Evolutionary conservation across 2,113 vertebrate species (phyloP).

Genomic region (Cyrtonyx montezumae): DNA sequence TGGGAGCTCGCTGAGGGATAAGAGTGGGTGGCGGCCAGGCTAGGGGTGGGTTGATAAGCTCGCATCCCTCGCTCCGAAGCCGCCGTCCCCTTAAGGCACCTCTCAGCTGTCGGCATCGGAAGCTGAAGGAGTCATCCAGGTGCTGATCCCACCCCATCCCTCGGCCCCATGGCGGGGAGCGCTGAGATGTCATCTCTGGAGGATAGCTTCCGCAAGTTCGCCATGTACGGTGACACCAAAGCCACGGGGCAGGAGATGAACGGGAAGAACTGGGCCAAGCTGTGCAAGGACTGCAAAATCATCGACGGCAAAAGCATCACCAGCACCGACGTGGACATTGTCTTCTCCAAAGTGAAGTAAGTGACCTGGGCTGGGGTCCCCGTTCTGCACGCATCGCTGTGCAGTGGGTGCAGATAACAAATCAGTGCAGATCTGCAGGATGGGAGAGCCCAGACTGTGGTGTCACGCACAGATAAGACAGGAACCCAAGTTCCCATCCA

Average conservation of each 20-base stretch:
- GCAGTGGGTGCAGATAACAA: rapidly evolving
- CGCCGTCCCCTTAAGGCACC: not conserved
- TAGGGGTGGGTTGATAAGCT: not conserved
- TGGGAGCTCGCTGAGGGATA: not conserved
- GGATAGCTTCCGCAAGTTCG: constrained; percentile 89
- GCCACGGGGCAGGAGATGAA: constrained; percentile 91
- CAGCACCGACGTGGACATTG: constrained; percentile 91
- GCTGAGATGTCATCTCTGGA: constrained; percentile 83
- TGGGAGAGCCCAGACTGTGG: not conserved
- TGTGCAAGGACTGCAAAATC: constrained; percentile 97
- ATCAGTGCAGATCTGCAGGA: rapidly evolving
- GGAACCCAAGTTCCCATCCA: not conserved
- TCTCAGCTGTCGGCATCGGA: not conserved
- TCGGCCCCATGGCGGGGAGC: constrained; percentile 85
- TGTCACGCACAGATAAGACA: not conserved
- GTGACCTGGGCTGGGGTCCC: constrained; percentile 15
- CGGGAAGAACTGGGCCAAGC: constrained; percentile 97
- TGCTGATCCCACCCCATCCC: not conserved
- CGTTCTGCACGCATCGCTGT: rapidly evolving
- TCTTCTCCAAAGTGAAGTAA: constrained; percentile 99
- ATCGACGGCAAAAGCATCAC: constrained; percentile 88
- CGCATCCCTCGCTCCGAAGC: not conserved
- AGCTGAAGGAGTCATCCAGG: not conserved
- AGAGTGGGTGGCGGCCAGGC: not conserved
- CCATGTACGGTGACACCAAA: constrained; percentile 92